These are phyloP conservation scores for Cosmia trapezina DNA, from an alignment of 2,888 invertebrate species.

Conservation along the genomic window DNA sequence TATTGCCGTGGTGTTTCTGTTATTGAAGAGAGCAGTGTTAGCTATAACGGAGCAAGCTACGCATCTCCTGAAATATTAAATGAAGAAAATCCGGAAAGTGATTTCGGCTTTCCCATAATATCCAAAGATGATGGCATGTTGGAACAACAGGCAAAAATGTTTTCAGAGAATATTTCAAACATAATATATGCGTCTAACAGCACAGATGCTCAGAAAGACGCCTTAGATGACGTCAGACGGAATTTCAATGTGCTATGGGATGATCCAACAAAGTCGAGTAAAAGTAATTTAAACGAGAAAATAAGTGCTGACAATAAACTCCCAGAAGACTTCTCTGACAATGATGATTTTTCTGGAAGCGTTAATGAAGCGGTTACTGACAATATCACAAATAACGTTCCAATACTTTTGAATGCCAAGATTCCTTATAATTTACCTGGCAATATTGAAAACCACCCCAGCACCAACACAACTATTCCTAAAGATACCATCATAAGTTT, in stretches of 20 bases:
- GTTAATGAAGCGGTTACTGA: not conserved
- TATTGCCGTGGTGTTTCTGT: slow-evolving; percentile 6
- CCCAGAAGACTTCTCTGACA: not conserved
- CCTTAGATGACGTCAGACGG: slow-evolving; percentile 47
- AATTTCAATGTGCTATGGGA: slow-evolving; percentile 55
- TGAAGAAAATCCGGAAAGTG: not conserved
- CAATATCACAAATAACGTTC: not conserved
- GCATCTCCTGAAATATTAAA: not conserved
- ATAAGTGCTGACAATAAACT: not conserved
- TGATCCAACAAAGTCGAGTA: slow-evolving; percentile 22
- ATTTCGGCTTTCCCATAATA: slow-evolving; percentile 4
- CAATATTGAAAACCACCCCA: not conserved
- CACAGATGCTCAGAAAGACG: slow-evolving; percentile 10
- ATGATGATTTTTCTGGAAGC: not conserved
- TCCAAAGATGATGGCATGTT: slow-evolving; percentile 15
- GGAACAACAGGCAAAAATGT: slow-evolving; percentile 15
- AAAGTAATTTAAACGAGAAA: not conserved
- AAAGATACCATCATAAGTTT: not conserved
- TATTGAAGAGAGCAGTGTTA: not conserved
- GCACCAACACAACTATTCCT: not conserved
- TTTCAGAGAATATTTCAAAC: slow-evolving; percentile 26
- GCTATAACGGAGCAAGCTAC: not conserved
- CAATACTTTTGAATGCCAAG: slow-evolving; percentile 2
- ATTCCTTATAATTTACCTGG: not conserved
- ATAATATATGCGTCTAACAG: slow-evolving; percentile 7